These are phyloP conservation scores for Charaxes varanes DNA, from an alignment of 1,140 invertebrate species.

Conservation along the genomic window DNA sequence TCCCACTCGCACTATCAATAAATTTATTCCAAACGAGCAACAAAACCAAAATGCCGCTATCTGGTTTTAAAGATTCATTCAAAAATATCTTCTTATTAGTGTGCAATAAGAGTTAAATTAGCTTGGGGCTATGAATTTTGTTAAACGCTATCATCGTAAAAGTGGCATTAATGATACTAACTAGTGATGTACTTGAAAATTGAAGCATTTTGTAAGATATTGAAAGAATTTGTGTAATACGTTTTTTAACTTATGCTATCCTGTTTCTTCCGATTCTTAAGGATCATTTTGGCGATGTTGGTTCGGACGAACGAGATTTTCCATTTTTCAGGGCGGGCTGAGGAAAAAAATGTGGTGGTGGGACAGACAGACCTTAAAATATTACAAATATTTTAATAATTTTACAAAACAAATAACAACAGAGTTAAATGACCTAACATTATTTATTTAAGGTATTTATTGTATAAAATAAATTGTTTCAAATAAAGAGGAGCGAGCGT, in stretches of 20 bases:
- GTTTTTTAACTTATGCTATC: conserved; percentile 55
- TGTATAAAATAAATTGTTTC: no score
- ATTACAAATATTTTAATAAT: no score
- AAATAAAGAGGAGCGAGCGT: no score
- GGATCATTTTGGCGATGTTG: conserved; percentile 67
- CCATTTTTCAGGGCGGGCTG: no score
- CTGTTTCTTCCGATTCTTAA: conserved; percentile 60
- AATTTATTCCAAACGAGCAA: conserved; percentile 15
- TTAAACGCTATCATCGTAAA: conserved; percentile 3
- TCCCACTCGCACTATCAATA: conserved; percentile 8
- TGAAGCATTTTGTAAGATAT: conserved; percentile 41
- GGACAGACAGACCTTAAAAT: no score
- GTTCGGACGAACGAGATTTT: no score
- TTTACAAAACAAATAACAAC: no score
- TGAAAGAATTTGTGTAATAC: conserved; percentile 49
- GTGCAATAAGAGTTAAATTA: conserved; percentile 21
- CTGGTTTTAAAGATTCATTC: not conserved
- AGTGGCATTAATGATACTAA: conserved; percentile 27
- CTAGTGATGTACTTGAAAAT: conserved; percentile 35
- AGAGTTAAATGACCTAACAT: no score
- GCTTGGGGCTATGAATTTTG: conserved; percentile 11
- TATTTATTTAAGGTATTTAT: no score
- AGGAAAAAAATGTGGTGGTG: no score
- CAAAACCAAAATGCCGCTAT: conserved; percentile 10
- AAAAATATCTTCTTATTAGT: conserved; percentile 11